Evolutionary conservation across 2,888 invertebrate species (phyloP), one percentile per base, ranked within the genome.

Genomic region (Drosophila pseudotalamancana): DNA sequence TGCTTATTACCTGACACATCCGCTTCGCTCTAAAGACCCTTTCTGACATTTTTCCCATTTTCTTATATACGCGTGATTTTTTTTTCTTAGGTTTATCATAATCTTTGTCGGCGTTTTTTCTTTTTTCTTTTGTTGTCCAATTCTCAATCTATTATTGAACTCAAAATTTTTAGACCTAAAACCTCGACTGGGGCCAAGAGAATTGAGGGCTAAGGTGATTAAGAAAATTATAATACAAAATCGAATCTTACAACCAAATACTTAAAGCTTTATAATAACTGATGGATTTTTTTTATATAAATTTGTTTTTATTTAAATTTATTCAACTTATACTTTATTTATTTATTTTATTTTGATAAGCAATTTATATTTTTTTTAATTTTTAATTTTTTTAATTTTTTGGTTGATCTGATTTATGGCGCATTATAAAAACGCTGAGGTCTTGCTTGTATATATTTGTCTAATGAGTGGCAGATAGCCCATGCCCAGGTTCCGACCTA

Each of bases 381-480:
- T 39, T 55, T 39, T 5, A 27, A 40, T 4, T 39, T 21, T 59
- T 57, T 57, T n/a, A n/a, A 8, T 11, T 29, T 27, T 16, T 18
- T 43, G 11, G 40, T 35, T 46, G 31, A 25, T 56, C 14, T 67
- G 61, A 65, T 53, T 73, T 65, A 45, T 61, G 71, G 49, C 46
- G 61, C 34, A 42, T 56, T 66, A 46, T 37, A 39, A 61, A 48
- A 11, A 0, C 11, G 45, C 12, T n/a, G 27, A 40, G 67, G 50
- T 62, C 48, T 37, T 21, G 54, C 23, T 42, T 53, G 63, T 48
- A 56, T 56, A 70, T 59, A 56, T 71, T 31, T 54, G 43, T 29
- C 51, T 53, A 75, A 63, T 64, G 57, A 66, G 43, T 55, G 34
- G 6, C 27, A 60, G 60, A 72, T 72, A 72, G 65, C 65, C 70